Base-by-base conservation (phyloP, 2,797 vertebrate species). In the Ammospiza maritima region DNA sequence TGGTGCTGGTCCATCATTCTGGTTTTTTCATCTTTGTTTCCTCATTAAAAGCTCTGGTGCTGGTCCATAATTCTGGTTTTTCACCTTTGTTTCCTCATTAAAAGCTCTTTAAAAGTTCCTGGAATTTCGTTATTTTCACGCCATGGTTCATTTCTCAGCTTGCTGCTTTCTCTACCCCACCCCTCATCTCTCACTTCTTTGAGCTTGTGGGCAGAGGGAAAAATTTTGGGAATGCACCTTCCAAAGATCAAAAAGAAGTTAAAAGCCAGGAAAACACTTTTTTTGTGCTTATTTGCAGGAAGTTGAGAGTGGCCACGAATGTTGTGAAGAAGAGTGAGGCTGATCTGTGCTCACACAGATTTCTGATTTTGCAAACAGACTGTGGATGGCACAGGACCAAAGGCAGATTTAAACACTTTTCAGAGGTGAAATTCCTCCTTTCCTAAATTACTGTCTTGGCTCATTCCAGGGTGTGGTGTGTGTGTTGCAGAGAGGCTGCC, bases 91-190 rank as follows among this genome's bases (percentile, higher is more conserved):
- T 91, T 70, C 40, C 47, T 69, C 36, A 40, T 40, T 30, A 25
- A 80, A 83, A 38, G 17, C 45, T 73, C 56, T 16, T 51, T 29
- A 11, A 29, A 29, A 8, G 5, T 53, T 85, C 34, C 61, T 65
- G 58, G 61, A 77, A 71, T 29, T 5, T 2, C 0, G 1, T 62
- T 34, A 0, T 82, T 88, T 70, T 38, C 40, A 5, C n/a, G 26
- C 44, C 2, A 8, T 21, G 17, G 6, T 22, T 38, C 0, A 0
- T 64, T 57, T 51, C 40, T 90, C 30, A 9, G 9, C 1, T 1
- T 60, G 54, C 23, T 61, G 15, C 54, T 79, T 60, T 56, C 48
- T 66, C 42, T 13, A 23, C 26, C 32, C 11, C 26, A 36, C 44
- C 9, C 53, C 3, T 50, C 53, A 36, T 18, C 70, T 44, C 81